phyloP scores from a whole-genome alignment of 1,140 invertebrate genomes.

The Pissodes strobi region DNA sequence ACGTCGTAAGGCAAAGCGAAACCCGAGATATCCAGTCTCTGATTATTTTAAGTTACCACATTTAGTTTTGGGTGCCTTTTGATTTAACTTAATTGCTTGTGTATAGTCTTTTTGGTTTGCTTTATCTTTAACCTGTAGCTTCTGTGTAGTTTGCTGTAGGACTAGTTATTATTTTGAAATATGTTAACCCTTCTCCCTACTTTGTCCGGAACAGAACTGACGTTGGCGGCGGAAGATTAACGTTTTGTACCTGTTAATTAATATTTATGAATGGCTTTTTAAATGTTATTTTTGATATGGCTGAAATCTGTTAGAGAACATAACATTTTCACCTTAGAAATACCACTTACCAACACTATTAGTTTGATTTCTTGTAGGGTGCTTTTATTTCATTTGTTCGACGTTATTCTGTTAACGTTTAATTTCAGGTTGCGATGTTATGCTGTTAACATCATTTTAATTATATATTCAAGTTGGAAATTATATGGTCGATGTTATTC shows the following conservation, averaged over 20 bases:
- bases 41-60: conserved; percentile 45
- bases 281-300: conserved; percentile 11
- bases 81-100: conserved; percentile 39
- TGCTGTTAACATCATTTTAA: conserved; percentile 15
- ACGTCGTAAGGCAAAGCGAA: conserved; percentile 49
- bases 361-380: conserved; percentile 1
- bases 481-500: too few species aligned
- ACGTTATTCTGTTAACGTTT: conserved; percentile 22
- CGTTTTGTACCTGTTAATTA: conserved; percentile 28
- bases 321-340: neutral
- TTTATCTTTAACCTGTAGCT: conserved; percentile 35
- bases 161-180: conserved; percentile 28
- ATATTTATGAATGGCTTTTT: conserved; percentile 6
- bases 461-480: too few species aligned
- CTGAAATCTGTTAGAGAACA: neutral
- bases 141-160: conserved; percentile 33
- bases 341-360: neutral
- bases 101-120: conserved; percentile 36
- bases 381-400: neutral
- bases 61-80: conserved; percentile 47
- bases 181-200: conserved; percentile 44
- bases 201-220: conserved; percentile 13
- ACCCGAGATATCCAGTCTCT: conserved; percentile 51
- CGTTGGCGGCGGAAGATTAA: conserved; percentile 6
- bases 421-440: conserved; percentile 5